Evolutionary conservation across 2,113 vertebrate species (phyloP).

Genomic region (Ptilorrhoa leucosticta): DNA sequence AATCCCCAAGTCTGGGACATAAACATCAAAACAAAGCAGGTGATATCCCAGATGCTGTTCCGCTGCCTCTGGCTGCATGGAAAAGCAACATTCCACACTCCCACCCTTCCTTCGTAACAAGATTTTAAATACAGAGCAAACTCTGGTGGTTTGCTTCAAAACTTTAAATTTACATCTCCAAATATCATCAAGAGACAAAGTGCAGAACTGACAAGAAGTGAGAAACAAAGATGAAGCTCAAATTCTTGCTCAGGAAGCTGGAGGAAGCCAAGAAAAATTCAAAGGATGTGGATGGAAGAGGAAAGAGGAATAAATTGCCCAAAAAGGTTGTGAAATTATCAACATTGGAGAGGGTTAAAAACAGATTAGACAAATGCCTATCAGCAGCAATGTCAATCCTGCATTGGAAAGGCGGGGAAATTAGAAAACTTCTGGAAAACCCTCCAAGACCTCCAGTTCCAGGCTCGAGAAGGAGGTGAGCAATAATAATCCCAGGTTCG

Average conservation of each 20-base stretch:
- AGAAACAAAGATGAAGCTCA: neutral
- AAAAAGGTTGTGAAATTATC: neutral
- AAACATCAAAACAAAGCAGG: neutral
- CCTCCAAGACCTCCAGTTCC: neutral
- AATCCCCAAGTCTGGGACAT: neutral
- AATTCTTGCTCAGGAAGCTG: neutral
- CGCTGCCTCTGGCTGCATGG: neutral
- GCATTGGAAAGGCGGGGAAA: neutral
- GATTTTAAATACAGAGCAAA: neutral
- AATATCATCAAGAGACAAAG: neutral
- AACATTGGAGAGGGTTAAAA: neutral
- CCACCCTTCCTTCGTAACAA: accelerated
- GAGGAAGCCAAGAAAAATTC: neutral
- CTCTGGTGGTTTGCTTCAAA: neutral
- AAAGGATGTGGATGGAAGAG: accelerated
- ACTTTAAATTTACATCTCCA: neutral
- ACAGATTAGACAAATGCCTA: accelerated
- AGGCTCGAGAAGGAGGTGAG: neutral
- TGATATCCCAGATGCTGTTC: neutral
- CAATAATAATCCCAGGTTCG: neutral
- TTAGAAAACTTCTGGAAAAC: neutral
- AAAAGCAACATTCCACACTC: neutral
- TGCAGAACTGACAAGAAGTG: neutral
- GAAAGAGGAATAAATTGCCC: neutral
- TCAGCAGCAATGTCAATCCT: neutral